A percentile compares a stretch with the other conserved stretches of the same genome.
phyloP scores from a whole-genome alignment of 2,113 vertebrate species.

The Zeus faber region DNA sequence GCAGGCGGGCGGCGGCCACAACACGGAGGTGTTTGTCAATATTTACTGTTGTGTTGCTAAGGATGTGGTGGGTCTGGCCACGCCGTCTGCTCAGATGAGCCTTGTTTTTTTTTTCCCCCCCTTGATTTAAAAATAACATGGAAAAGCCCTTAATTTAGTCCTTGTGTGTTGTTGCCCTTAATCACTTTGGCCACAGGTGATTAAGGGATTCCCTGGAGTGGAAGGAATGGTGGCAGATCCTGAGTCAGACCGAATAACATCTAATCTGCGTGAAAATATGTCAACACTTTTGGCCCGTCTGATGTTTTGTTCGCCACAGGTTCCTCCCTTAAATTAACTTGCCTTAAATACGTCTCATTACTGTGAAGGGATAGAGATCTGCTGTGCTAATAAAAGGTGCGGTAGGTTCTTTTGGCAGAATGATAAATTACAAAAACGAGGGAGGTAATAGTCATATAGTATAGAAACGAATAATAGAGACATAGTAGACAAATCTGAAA shows the following conservation, averaged over 20 bases:
- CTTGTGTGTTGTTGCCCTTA: conserved; percentile 47
- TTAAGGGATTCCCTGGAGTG: conserved; percentile 53
- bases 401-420: too few relatives aligned
- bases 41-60: conserved; percentile 58
- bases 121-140: conserved; percentile 51
- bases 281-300: conserved; percentile 10
- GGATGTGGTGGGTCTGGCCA: conserved; percentile 40
- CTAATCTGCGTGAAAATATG: conserved; percentile 35
- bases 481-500: too few relatives aligned
- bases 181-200: conserved; percentile 52
- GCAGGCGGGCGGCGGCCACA: conserved; percentile 46
- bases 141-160: conserved; percentile 44
- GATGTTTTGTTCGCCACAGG: conserved; percentile 20
- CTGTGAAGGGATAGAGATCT: too few relatives aligned
- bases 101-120: too few relatives aligned
- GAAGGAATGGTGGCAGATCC: conserved; percentile 24
- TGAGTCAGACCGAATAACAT: conserved; percentile 23
- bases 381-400: too few relatives aligned
- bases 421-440: too few relatives aligned
- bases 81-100: too few relatives aligned
- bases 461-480: too few relatives aligned
- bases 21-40: conserved; percentile 47
- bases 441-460: too few relatives aligned
- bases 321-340: conserved; percentile 25
- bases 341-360: neutral